Conservation (phyloP, 2,888 invertebrate genomes). For the Macropis europaea region DNA sequence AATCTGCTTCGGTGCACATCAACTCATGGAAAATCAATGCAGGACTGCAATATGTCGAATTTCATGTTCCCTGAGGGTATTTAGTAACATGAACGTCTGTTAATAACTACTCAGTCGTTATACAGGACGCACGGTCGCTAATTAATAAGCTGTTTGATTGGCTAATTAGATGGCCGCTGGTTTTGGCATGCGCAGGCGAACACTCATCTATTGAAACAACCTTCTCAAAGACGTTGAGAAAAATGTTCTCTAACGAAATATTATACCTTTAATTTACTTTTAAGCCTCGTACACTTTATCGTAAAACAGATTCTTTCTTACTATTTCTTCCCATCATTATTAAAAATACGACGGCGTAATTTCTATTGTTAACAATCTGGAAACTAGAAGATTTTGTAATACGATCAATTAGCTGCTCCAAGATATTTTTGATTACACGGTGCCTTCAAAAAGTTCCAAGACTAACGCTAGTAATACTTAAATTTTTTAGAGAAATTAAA, state of each 20-base stretch:
- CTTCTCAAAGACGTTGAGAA: neutral
- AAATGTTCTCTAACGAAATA: neutral
- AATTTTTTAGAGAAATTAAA: no score
- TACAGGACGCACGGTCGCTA: constrained; percentile 40
- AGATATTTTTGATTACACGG: no score
- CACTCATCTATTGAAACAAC: neutral
- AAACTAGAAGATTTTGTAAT: no score
- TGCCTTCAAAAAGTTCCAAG: no score
- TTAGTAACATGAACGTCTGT: constrained; percentile 45
- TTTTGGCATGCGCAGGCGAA: constrained; percentile 6
- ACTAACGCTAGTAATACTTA: no score
- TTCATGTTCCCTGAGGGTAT: constrained; percentile 39
- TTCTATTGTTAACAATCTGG: no score
- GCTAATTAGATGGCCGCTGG: constrained; percentile 45
- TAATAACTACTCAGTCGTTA: constrained; percentile 50
- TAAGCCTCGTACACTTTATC: neutral
- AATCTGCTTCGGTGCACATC: constrained; percentile 26
- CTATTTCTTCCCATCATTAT: no score
- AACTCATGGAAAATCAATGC: constrained; percentile 36
- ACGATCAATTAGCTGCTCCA: no score
- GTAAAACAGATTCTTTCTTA: no score
- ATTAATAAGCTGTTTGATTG: constrained; percentile 62
- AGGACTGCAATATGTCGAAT: constrained; percentile 21
- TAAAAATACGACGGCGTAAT: no score
- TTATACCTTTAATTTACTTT: neutral